Base-by-base conservation (phyloP, 2,797 vertebrate species). In the Geotria australis region DNA sequence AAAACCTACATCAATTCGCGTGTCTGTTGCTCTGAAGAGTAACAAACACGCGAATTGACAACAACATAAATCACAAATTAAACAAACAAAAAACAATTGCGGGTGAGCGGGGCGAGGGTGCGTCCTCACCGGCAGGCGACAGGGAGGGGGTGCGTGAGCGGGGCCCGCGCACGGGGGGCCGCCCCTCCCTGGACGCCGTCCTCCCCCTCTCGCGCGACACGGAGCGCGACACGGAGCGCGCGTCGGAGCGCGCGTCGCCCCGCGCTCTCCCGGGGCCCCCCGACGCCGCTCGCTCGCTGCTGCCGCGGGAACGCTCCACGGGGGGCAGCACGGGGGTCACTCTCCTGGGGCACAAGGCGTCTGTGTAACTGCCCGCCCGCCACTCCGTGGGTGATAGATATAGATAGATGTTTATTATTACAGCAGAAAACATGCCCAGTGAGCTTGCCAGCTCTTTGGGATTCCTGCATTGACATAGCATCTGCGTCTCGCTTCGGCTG, bases 111-210 rank as follows among this genome's bases (percentile, higher is more conserved):
- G 10, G 10, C 49, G 11, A 15, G 45, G 49, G 47, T 53, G 11
- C 47, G 57, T 53, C 48, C 49, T 12, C 56, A 71, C 71, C 71
- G 63, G 80, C 76, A 1, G 80, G 78, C 2, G 81, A 83, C 0
- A 73, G 71, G 38, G 81, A 72, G n/a, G 68, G 66, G 51, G 72
- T 60, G 3, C 64, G 60, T 58, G 65, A 48, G 8, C 63, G 72
- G 2, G 76, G 65, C 58, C 75, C 57, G 66, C 73, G 24, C 24
- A 38, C 24, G 24, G 24, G 24, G 24, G 24, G 24, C 3, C 24
- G 24, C 24, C 24, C 24, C 24, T 38, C 24, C 24, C 24, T 38
- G 24, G 24, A 38, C 24, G 24, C 24, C 3, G 24, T 62, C 66
- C 73, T 47, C 65, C 68, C 10, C 59, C 74, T 71, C 65, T 73